Evolutionary conservation across 2,113 vertebrate species (phyloP).

Genomic region (Petroica traversi): DNA sequence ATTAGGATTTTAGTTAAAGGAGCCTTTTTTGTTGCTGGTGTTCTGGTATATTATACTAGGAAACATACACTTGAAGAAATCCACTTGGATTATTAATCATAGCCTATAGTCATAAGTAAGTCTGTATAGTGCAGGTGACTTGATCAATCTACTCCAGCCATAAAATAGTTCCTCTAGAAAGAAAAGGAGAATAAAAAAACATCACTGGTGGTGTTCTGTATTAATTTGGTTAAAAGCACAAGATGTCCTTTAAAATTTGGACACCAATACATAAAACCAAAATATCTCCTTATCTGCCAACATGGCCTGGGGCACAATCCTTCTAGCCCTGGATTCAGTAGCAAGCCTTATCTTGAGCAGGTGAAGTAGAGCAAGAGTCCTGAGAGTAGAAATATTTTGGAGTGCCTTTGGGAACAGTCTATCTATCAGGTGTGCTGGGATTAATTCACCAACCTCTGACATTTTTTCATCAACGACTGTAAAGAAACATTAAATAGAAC

Average conservation of each 20-base stretch:
- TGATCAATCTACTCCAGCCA: not conserved
- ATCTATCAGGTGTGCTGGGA: not conserved
- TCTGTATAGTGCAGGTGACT: not conserved
- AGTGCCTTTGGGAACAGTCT: not conserved
- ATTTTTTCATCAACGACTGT: not conserved
- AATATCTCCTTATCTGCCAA: not conserved
- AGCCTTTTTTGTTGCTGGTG: not conserved
- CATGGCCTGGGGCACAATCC: not conserved
- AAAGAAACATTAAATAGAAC: not conserved
- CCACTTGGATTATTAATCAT: not conserved
- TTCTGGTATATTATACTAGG: not conserved
- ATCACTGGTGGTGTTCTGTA: rapidly evolving
- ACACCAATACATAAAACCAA: not conserved
- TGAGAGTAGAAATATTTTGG: not conserved
- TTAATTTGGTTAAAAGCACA: not conserved
- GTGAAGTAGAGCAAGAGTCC: not conserved
- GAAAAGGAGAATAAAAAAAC: not conserved
- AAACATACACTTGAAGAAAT: not conserved
- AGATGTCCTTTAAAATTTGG: not conserved
- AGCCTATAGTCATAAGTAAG: not conserved
- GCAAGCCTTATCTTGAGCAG: not conserved
- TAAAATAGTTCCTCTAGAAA: not conserved
- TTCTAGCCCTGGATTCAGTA: not conserved
- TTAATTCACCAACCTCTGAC: not conserved
- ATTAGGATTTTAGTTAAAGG: not conserved